These are phyloP conservation scores for Subacronicta megacephala DNA, from an alignment of 2,888 invertebrate genomes.

Conservation along the genomic window DNA sequence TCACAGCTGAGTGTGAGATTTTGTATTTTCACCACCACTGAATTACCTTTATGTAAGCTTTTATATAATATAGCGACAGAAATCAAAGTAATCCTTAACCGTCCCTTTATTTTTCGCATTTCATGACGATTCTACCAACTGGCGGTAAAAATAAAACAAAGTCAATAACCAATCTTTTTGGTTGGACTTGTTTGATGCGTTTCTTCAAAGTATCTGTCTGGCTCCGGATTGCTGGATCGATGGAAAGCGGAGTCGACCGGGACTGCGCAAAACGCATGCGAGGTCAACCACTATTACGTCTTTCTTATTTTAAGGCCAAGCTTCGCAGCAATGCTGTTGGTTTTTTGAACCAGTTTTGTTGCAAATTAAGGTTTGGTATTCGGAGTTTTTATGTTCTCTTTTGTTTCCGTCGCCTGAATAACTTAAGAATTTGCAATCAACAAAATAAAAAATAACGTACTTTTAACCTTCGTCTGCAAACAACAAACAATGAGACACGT, in stretches of 20 bases:
- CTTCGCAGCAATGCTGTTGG: background rate
- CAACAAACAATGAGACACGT: background rate
- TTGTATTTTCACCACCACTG: too few relatives aligned
- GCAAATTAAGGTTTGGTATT: slow-evolving; percentile 1
- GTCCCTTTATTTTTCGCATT: too few relatives aligned
- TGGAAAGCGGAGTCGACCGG: slow-evolving; percentile 44
- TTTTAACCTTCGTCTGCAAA: background rate
- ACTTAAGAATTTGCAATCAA: background rate
- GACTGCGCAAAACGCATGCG: slow-evolving; percentile 44
- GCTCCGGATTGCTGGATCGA: slow-evolving; percentile 26
- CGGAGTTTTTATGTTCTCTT: background rate
- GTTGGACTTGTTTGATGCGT: slow-evolving; percentile 24
- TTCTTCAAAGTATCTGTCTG: slow-evolving; percentile 20
- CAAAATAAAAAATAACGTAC: background rate
- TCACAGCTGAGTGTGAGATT: too few relatives aligned
- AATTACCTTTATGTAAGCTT: too few relatives aligned
- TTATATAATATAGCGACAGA: too few relatives aligned
- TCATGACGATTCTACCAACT: background rate
- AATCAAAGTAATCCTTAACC: too few relatives aligned
- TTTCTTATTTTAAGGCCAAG: slow-evolving; percentile 51
- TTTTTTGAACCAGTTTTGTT: slow-evolving; percentile 7
- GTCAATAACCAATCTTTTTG: background rate
- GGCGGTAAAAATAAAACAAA: background rate
- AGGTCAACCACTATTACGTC: slow-evolving; percentile 56
- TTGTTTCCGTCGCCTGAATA: background rate